Percentiles rank a stretch among this genome's conserved stretches.
phyloP scores from a whole-genome alignment of 2,113 vertebrate species.

The Grus americana region DNA sequence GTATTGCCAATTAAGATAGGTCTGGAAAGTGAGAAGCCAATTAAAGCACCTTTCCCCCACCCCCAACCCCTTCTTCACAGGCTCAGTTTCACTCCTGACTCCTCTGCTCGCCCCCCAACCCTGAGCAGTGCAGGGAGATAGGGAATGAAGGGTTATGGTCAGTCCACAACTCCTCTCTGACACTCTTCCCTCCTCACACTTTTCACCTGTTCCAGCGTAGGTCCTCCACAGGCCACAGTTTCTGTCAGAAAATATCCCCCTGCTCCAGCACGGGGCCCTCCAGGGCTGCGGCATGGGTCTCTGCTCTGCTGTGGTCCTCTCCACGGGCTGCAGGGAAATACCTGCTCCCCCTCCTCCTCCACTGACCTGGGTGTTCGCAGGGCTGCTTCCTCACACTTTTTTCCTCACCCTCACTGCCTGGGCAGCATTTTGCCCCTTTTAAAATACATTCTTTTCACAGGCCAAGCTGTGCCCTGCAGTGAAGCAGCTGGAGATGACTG shows the following conservation, averaged over 20 bases:
- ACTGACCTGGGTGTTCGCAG: fast-evolving
- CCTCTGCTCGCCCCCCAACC: fast-evolving
- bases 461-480: not conserved
- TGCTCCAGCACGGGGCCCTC: not conserved
- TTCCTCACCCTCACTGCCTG: not conserved
- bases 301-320: not conserved
- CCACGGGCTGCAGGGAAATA: not conserved
- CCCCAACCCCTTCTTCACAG: not conserved
- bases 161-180: not conserved
- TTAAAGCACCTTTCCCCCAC: not conserved
- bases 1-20: not conserved
- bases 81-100: not conserved
- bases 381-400: not conserved
- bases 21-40: not conserved
- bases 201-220: not conserved
- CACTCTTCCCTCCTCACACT: no score
- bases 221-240: fast-evolving
- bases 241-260: not conserved
- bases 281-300: not conserved
- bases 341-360: not conserved
- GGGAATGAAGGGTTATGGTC: not conserved
- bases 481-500: not conserved
- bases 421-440: not conserved
- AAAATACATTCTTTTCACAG: not conserved
- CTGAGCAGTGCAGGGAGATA: fast-evolving